phyloP scores from a whole-genome alignment of 2,113 vertebrate species.

The Hiodon alosoides region DNA sequence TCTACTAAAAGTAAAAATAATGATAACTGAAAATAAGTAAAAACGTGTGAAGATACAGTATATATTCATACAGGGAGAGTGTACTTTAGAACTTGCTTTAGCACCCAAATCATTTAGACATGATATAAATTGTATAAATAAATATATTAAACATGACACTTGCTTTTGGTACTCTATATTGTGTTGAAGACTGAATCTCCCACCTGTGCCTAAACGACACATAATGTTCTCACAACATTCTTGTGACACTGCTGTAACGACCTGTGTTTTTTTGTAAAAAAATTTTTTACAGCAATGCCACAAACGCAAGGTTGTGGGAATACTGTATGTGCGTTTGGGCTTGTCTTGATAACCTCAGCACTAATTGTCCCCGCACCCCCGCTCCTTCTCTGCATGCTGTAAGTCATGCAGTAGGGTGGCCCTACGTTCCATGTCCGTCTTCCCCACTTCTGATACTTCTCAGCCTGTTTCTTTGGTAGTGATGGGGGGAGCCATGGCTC shows the following conservation, averaged over 20 bases:
- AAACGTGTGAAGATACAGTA: too few relatives aligned
- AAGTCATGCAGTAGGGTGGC: slow-evolving; percentile 50
- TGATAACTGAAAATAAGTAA: too few relatives aligned
- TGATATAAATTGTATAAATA: too few relatives aligned
- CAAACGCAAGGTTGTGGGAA: not conserved
- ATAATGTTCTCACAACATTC: not conserved
- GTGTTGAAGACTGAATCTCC: slow-evolving; percentile 65
- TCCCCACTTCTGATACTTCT: slow-evolving; percentile 40
- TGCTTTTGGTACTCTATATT: slow-evolving; percentile 39
- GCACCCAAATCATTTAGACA: too few relatives aligned
- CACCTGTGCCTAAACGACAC: slow-evolving; percentile 55
- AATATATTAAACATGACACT: not conserved
- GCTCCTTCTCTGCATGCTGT: slow-evolving; percentile 47
- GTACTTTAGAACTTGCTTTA: too few relatives aligned
- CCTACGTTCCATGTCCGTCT: slow-evolving; percentile 51
- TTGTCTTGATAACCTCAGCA: slow-evolving; percentile 18
- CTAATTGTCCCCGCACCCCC: slow-evolving; percentile 41
- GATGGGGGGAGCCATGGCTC: not conserved
- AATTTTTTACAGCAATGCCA: not conserved
- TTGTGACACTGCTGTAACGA: not conserved
- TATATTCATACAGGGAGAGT: too few relatives aligned
- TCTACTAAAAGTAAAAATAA: too few relatives aligned
- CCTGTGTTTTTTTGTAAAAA: too few relatives aligned
- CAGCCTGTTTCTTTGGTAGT: slow-evolving; percentile 39
- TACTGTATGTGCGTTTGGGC: not conserved